Base-by-base conservation (phyloP, 1,140 invertebrate genomes). In the Drosophila micromelanica region DNA sequence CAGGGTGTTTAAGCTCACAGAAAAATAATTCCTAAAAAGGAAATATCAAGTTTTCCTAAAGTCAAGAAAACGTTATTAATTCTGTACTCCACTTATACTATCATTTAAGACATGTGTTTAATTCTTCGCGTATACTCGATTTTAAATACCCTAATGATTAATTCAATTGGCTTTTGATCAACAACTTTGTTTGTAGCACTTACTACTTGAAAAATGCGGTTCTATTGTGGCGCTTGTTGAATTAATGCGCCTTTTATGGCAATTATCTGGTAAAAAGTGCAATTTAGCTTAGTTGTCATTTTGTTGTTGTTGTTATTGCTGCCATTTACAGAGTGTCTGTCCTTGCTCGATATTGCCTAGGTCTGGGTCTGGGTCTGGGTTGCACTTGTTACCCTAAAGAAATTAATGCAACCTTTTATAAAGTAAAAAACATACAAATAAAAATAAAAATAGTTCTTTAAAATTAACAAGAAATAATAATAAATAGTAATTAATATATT, bases 321-420 rank as follows among this genome's bases (percentile, higher is more conserved):
- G 20, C 40, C 57, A 40, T 38, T 62, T 62, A 30, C 13, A 48
- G 67, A 37, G 35, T 38, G 37, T 3, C 38, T 62, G 67, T 46
- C 67, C 67, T 62, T 62, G 67, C 46, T 62, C 67, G 59, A 55
- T 49, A 62, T 70, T 70, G 57, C 27, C 27, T 37, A 48, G 57
- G 65, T 51, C 65, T 23, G 20, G 20, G 20, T 23, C 20, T 54
- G 49, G 67, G 38, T 23, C 20, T 54, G 49, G 67, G 38, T 52
- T 30, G 12, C 40, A 45, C n/a, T 27, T 48, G 45, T 8, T 35
- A 40, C 38, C 11, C 4, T 5, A 40, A 6, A 13, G 1, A 5
- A 23, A 12, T 6, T 27, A 5, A 23, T 17, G 15, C 1, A 27
- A 27, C 23, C 4, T 27, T n/a, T n/a, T n/a, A n/a, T n/a, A n/a